Base-by-base conservation (phyloP, 2,888 invertebrate species). In the Hydrotaea diabolus region DNA sequence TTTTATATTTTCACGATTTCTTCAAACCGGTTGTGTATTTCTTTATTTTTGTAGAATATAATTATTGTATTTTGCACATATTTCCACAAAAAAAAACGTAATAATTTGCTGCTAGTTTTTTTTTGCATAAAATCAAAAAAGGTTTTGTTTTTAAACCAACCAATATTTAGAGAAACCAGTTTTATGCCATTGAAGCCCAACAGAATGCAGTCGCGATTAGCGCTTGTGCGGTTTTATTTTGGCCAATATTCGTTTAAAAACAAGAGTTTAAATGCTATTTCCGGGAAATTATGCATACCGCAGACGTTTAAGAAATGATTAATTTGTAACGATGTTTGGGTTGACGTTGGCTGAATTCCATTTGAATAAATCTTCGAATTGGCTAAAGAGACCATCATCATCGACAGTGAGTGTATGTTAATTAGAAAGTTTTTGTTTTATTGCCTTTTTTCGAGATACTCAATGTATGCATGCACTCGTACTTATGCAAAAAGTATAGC, bases 81-180 rank as follows among this genome's bases (percentile, higher is more conserved):
- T 49, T 72, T 49, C 3, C 9, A 31, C 4, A 15, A 55, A 26
- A 39, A 72, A 72, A 31, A 36, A 72, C 3, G 19, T 73, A 39
- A 73, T 72, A 17, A 49, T 39, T 73, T 36, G 69, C 21, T n/a
- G 49, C 21, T 23, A 26, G n/a, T n/a, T n/a, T n/a, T 39, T 66
- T 69, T 69, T 69, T 43, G 69, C 69, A 66, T 46, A 69, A 66
- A n/a, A 19, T 46, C 21, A 66, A 66, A 66, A 66, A 66, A 43
- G 66, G 43, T 69, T 66, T 21, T 43, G 0, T 43, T 13, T n/a
- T 15, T 62, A 15, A 62, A n/a, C 62, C 31, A 62, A 15, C 0
- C 62, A 62, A 62, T 15, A 13, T 39, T 64, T 13, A 39, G 39
- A 4, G 17, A 43, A 66, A 66, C 66, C 66, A 66, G 66, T 66